phyloP scores from a whole-genome alignment of 2,113 vertebrate species.

The Strigops habroptila region DNA sequence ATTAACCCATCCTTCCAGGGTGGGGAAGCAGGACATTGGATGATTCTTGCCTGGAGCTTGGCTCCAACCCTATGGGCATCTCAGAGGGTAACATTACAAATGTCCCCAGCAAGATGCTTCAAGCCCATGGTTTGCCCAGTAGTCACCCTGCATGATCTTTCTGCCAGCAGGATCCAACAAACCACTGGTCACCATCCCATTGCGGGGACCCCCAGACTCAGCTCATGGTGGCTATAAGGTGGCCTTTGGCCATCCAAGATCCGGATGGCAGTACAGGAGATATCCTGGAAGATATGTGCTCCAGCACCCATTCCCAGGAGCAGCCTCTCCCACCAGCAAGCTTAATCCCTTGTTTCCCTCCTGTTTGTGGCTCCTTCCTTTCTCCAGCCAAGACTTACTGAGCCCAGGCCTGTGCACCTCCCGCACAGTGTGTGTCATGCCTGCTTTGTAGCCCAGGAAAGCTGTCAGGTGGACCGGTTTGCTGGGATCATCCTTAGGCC shows the following conservation, averaged over 20 bases:
- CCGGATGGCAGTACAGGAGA: neutral
- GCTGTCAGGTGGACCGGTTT: conserved; percentile 78
- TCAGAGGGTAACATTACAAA: neutral
- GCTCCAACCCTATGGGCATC: neutral
- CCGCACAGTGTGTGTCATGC: conserved; percentile 79
- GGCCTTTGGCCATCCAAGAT: neutral
- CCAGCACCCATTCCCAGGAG: neutral
- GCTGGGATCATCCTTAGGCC: conserved; percentile 80
- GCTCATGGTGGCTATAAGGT: neutral
- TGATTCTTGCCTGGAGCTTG: neutral
- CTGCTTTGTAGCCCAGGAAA: conserved; percentile 84
- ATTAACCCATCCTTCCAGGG: neutral
- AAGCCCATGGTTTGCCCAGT: neutral
- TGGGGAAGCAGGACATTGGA: neutral
- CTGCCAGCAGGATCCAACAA: neutral
- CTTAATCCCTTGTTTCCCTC: neutral
- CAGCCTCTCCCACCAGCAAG: neutral
- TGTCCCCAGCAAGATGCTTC: neutral
- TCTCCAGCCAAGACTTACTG: conserved; percentile 67
- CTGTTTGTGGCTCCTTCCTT: neutral
- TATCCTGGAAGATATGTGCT: neutral
- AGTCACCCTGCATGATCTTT: neutral
- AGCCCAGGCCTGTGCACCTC: conserved; percentile 77
- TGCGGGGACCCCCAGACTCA: no score
- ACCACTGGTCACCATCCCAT: neutral